Conservation (phyloP, 2,888 invertebrate genomes). For the Nyleta sp. region DNA sequence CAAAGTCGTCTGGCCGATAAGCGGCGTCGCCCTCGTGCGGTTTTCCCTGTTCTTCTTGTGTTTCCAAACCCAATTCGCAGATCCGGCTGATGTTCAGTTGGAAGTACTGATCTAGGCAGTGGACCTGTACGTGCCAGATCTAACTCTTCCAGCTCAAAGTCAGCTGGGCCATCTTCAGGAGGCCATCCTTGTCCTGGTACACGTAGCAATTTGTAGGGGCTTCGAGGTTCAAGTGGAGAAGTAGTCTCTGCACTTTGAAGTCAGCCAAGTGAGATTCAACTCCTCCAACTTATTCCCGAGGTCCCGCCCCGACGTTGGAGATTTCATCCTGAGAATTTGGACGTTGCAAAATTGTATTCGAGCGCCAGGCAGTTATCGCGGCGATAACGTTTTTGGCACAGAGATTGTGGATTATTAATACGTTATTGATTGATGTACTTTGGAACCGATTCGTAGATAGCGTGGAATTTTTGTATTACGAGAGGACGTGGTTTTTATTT, state of each 20-base stretch:
- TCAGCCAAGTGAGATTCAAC: constrained; percentile 88
- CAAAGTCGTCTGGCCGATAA: too few relatives aligned
- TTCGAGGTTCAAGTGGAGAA: constrained; percentile 85
- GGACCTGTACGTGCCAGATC: constrained; percentile 85
- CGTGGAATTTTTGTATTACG: constrained; percentile 3
- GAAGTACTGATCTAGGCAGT: constrained; percentile 87
- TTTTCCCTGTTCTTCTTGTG: too few relatives aligned
- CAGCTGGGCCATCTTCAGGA: constrained; percentile 69
- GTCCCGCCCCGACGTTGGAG: constrained; percentile 58
- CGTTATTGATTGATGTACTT: constrained; percentile 52
- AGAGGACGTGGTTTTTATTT: too few relatives aligned
- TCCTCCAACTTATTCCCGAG: constrained; percentile 88
- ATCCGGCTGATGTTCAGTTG: constrained; percentile 83
- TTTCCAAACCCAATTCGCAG: not conserved
- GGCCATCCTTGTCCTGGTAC: too few relatives aligned
- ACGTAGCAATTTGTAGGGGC: constrained; percentile 58
- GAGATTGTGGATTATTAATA: constrained; percentile 14
- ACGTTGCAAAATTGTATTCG: too few relatives aligned
- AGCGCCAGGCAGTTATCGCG: not conserved
- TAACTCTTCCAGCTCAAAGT: constrained; percentile 89
- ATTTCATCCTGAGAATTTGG: not conserved
- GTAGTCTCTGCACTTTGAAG: constrained; percentile 86
- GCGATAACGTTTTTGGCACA: too few relatives aligned
- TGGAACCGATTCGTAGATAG: constrained; percentile 24
- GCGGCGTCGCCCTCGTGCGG: too few relatives aligned